Percentiles rank a stretch among this genome's conserved stretches.
Evolutionary conservation across 2,113 vertebrate genomes (phyloP).

Genomic region (Urocynchramus pylzowi): DNA sequence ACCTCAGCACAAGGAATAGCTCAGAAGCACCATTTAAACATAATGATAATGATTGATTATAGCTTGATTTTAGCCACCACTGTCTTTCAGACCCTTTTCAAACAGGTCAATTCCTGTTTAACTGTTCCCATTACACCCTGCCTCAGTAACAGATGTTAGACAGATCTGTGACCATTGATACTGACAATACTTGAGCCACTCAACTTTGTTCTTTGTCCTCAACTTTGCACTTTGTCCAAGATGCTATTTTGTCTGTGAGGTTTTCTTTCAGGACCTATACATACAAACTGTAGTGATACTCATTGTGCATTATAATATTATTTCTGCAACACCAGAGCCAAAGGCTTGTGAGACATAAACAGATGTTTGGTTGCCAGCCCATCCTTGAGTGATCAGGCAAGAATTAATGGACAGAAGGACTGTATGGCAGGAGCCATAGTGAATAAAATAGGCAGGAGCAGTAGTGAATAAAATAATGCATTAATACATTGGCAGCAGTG

Average conservation of each 20-base stretch:
- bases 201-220: not conserved
- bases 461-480: not conserved
- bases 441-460: not conserved
- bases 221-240: not conserved
- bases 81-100: not conserved
- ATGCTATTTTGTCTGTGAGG: not conserved
- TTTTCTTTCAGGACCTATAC: not conserved
- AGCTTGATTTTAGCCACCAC: not conserved
- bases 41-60: no score
- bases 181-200: not conserved
- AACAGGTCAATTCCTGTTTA: not conserved
- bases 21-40: not conserved
- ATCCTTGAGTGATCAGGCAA: not conserved
- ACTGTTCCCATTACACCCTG: not conserved
- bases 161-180: not conserved
- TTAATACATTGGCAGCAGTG: not conserved
- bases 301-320: not conserved
- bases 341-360: not conserved
- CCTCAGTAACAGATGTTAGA: not conserved
- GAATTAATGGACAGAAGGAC: not conserved
- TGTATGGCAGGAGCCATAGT: not conserved
- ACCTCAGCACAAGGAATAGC: not conserved
- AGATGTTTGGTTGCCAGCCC: not conserved
- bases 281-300: not conserved
- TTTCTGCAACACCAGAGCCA: not conserved